Evolutionary conservation across 2,113 vertebrate species (phyloP), one percentile per base, ranked within the genome.

Genomic region (Sclerurus mexicanus): DNA sequence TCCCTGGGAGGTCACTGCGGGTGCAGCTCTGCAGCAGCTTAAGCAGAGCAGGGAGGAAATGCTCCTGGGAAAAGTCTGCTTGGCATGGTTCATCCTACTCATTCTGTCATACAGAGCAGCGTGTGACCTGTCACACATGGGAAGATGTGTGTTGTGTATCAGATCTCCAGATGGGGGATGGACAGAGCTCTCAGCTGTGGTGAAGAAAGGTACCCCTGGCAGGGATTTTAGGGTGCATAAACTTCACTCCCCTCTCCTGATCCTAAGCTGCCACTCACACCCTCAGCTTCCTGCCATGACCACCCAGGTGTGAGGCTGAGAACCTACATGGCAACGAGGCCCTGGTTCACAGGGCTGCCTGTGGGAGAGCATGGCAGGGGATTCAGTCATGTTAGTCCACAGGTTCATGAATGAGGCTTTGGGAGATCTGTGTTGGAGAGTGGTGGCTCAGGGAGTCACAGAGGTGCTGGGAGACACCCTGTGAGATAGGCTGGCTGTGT

Each of bases 291-390:
- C 77, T 81, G 28, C 31, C 24, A 1, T 28, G 68, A 66, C 55
- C 72, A 56, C 37, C 82, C 42, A 33, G 37, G 30, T 30, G 75
- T 72, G 69, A 78, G 49, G 42, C 25, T 82, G 56, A 85, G 78
- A 78, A 59, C 19, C 25, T 21, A 4, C 31, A 6, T 0, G 6
- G 56, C 59, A 55, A 49, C 0, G 1, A 73, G 37, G 23, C 30
- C 23, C 14, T 35, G 50, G 12, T 49, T 49, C 55, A n/a, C 30
- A 39, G 71, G 50, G 23, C 19, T 71, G 46, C 12, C 28, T 33
- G 37, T 7, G 12, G 35, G 40, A 84, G 6, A 79, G 27, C 27
- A 40, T 9, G 50, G 8, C 4, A 3, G 37, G 12, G 33, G 3
- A 28, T 47, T 73, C 55, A 31, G 64, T 18, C 50, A 25, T 7